Percentiles rank a stretch among this genome's conserved stretches.
phyloP scores from a whole-genome alignment of 2,888 invertebrate species.

The Sphinx pinastri region DNA sequence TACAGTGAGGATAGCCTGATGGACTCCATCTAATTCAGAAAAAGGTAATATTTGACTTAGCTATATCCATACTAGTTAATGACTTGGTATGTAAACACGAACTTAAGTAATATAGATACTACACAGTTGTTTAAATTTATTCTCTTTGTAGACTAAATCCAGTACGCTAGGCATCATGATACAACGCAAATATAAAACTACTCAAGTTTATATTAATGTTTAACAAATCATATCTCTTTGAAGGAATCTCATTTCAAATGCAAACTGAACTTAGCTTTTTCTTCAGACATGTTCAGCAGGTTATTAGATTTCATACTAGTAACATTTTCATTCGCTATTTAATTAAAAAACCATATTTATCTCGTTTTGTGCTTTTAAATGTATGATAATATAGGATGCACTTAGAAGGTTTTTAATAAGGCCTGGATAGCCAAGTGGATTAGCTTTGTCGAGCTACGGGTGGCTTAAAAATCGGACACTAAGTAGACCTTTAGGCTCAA shows the following conservation, averaged over 20 bases:
- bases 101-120: background rate
- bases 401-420: conserved; percentile 1
- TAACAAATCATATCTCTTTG: conserved; percentile 27
- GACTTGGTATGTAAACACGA: background rate
- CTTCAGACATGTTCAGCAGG: conserved; percentile 10
- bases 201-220: conserved; percentile 28
- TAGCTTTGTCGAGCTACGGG: background rate
- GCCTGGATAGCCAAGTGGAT: conserved; percentile 12
- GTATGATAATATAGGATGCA: background rate
- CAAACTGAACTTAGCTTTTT: conserved; percentile 32
- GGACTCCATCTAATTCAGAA: too few relatives aligned
- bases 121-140: background rate
- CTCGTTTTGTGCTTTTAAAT: background rate
- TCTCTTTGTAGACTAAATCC: background rate
- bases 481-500: background rate
- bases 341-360: conserved; percentile 29
- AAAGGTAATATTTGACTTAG: too few relatives aligned
- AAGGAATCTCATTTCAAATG: conserved; percentile 34
- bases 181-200: background rate
- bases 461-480: conserved; percentile 16
- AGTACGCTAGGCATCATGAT: background rate
- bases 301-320: conserved; percentile 27
- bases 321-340: conserved; percentile 27
- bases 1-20: too few relatives aligned
- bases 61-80: too few relatives aligned